Percentiles rank a stretch among this genome's conserved stretches.
Evolutionary conservation across 2,888 invertebrate genomes (phyloP).

Genomic region (Andrena marginata): DNA sequence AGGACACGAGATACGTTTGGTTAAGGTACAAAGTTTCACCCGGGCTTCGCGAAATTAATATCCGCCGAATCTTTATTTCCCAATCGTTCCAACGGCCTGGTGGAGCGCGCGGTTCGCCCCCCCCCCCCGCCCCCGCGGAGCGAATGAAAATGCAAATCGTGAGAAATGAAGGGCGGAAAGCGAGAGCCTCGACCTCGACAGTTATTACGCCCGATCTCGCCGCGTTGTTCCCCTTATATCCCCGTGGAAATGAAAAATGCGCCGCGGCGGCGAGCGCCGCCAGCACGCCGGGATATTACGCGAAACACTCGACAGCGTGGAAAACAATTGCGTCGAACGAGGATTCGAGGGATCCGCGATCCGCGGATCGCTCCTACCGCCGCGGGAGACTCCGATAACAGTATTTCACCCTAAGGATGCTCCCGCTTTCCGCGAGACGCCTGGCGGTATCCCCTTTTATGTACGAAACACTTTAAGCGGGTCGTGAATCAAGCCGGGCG

Average conservation of each 20-base stretch:
- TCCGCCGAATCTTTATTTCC: constrained; percentile 14
- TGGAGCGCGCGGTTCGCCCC: constrained; percentile 20
- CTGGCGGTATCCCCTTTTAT: constrained; percentile 41
- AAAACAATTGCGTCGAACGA: constrained; percentile 42
- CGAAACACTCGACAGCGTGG: constrained; percentile 47
- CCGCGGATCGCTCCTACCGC: background rate
- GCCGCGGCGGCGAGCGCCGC: constrained; percentile 28
- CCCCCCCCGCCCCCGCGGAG: too few species aligned
- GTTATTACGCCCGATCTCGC: constrained; percentile 60
- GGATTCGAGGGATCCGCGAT: constrained; percentile 11
- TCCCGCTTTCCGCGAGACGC: constrained; percentile 24
- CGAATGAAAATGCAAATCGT: constrained; percentile 63
- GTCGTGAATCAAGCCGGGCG: constrained; percentile 48
- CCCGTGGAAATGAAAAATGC: constrained; percentile 62
- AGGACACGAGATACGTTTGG: too few species aligned
- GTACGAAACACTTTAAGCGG: constrained; percentile 52
- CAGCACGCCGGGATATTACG: constrained; percentile 15
- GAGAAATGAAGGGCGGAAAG: constrained; percentile 48
- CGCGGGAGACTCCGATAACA: constrained; percentile 27
- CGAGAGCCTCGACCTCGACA: constrained; percentile 42
- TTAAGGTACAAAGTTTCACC: background rate
- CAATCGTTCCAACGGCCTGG: background rate
- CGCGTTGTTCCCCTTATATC: constrained; percentile 37
- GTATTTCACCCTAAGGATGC: constrained; percentile 43
- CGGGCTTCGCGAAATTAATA: background rate